Conservation (phyloP, 2,113 vertebrate genomes). For the Andinoacara biseriatus region DNA sequence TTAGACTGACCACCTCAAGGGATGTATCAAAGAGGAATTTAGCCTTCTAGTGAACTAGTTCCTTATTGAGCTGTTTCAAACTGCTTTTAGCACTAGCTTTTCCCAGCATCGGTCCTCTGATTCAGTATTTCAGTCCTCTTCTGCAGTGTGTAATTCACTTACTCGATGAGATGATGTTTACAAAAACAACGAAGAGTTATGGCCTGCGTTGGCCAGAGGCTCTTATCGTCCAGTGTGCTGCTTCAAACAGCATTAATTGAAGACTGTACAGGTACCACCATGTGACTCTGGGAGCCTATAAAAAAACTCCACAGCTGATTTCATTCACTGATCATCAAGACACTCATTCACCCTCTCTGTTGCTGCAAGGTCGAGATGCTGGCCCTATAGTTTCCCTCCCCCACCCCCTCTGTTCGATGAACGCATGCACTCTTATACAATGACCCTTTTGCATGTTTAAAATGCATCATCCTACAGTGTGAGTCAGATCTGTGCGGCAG, state of each 20-base stretch:
- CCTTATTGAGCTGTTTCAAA: neutral
- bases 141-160: constrained; percentile 47
- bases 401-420: constrained; percentile 21
- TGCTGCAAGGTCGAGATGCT: constrained; percentile 70
- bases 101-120: constrained; percentile 5
- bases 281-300: constrained; percentile 44
- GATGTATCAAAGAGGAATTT: neutral
- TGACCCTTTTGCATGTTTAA: constrained; percentile 38
- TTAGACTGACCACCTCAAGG: neutral
- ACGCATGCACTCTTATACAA: constrained; percentile 30
- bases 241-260: constrained; percentile 26
- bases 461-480: constrained; percentile 32
- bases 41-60: neutral
- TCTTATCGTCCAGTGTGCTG: constrained; percentile 35
- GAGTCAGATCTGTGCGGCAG: constrained; percentile 54
- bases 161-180: constrained; percentile 7
- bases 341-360: constrained; percentile 57
- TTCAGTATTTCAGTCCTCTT: constrained; percentile 24
- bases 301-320: constrained; percentile 34
- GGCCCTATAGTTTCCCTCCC: constrained; percentile 33
- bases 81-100: neutral
- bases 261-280: neutral
- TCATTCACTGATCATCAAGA: constrained; percentile 65
- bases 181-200: constrained; percentile 49
- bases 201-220: constrained; percentile 7